Base-by-base conservation (phyloP, 2,888 invertebrate genomes). In the Aproaerema taeniolella region DNA sequence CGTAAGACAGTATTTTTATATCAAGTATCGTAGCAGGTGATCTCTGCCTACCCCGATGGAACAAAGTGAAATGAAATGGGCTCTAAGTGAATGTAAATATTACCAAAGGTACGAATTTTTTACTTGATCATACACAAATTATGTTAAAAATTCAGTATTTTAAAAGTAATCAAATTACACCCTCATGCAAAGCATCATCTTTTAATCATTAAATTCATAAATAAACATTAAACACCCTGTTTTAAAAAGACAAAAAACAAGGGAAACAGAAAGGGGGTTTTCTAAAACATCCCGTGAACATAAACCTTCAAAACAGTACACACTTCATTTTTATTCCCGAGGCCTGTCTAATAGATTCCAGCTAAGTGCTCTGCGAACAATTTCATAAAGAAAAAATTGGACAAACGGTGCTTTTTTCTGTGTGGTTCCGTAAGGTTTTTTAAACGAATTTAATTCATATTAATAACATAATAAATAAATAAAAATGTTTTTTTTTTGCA, bases 321-420 rank as follows among this genome's bases (percentile, higher is more conserved):
- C 48, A 40, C 55, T 56, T 57, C 55, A 55, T 58, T 43, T 38
- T 43, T 40, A 43, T 40, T 40, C 43, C 32, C 36, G 26, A 31
- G 11, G 43, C 34, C 38, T 42, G 42, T 43, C 43, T 43, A 81
- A 81, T 80, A 81, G 80, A 80, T 78, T 59, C 70, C 53, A 61
- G 63, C 73, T 83, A 83, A 85, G 82, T 82, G 82, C 80, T 80
- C 71, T 63, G 57, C 51, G 65, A 67, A 78, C 75, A 74, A 75
- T 77, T 77, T 78, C 74, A 75, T 77, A 72, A 77, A 75, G 70
- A 73, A 74, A 71, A 75, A 74, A 71, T 14, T 25, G 26, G 35
- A 28, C 35, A 26, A 15, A 7, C n/a, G 13, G 35, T 35, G 35
- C 16, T 16, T n/a, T 26, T 8, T 15, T n/a, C 7, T 5, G 1